Evolutionary conservation across 2,113 vertebrate species (phyloP).

Genomic region (Xenopus laevis): DNA sequence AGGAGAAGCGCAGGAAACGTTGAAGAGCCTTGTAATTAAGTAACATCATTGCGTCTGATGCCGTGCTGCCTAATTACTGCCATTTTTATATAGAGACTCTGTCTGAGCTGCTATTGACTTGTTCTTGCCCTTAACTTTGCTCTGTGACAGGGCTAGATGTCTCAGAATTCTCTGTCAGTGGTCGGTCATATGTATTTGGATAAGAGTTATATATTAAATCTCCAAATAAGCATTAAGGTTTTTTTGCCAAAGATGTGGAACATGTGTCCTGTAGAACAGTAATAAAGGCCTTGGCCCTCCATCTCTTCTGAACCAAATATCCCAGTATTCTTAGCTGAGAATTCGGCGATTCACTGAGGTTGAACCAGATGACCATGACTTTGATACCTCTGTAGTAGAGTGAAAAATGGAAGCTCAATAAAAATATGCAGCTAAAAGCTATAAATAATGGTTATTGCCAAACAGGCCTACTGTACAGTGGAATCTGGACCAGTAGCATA

Average conservation of each 20-base stretch:
- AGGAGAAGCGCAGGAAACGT: constrained; percentile 28
- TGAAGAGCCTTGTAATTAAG: constrained; percentile 24
- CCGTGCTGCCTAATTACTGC: constrained; percentile 26
- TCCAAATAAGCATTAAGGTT: no score
- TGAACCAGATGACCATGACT: neutral
- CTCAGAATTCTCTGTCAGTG: constrained; percentile 11
- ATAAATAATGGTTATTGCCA: neutral
- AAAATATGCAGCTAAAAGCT: neutral
- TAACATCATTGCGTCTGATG: constrained; percentile 20
- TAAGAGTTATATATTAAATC: no score
- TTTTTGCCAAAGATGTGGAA: no score
- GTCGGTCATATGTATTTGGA: neutral
- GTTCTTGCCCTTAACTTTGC: constrained; percentile 19
- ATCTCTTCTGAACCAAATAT: neutral
- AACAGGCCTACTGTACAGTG: neutral
- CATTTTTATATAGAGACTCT: constrained; percentile 29
- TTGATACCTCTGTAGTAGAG: neutral
- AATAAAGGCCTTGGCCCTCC: no score
- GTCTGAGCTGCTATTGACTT: constrained; percentile 25
- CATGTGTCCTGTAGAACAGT: no score
- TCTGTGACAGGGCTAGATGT: constrained; percentile 34
- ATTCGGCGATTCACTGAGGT: no score
- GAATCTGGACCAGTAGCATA: neutral
- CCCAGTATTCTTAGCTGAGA: neutral
- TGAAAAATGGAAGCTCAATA: neutral